Evolutionary conservation across 2,113 vertebrate species (phyloP).

Genomic region (Saiga tatarica): DNA sequence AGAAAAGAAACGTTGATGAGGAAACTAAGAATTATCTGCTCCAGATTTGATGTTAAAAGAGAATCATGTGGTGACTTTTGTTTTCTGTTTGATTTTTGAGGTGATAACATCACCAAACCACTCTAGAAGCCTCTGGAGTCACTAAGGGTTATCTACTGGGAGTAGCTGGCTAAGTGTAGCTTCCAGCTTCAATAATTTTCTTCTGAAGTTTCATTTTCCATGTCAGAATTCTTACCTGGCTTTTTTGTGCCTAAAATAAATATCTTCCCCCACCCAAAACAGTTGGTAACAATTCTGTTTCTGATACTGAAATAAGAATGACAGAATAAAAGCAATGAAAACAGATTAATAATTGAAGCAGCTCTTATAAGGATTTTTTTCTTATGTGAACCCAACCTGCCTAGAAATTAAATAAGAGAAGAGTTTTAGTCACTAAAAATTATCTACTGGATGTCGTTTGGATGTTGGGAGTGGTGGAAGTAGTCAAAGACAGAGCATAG

Average conservation of each 20-base stretch:
- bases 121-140: neutral
- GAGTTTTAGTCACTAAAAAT: neutral
- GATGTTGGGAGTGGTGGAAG: neutral
- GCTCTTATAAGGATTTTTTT: neutral
- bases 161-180: neutral
- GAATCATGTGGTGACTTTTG: neutral
- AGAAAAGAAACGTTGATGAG: neutral
- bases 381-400: neutral
- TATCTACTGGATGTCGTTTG: neutral
- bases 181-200: neutral
- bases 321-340: neutral
- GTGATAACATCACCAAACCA: neutral
- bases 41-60: neutral
- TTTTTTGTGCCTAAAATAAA: neutral
- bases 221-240: neutral
- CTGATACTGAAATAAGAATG: neutral
- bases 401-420: neutral
- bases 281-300: neutral
- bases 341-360: neutral
- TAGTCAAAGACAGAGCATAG: neutral
- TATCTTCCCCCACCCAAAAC: neutral
- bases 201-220: neutral
- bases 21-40: neutral
- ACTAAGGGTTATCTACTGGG: neutral
- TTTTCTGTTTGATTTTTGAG: slow-evolving; percentile 9